Evolutionary conservation across 2,113 vertebrate genomes (phyloP).

Genomic region (Apeltes quadracus): DNA sequence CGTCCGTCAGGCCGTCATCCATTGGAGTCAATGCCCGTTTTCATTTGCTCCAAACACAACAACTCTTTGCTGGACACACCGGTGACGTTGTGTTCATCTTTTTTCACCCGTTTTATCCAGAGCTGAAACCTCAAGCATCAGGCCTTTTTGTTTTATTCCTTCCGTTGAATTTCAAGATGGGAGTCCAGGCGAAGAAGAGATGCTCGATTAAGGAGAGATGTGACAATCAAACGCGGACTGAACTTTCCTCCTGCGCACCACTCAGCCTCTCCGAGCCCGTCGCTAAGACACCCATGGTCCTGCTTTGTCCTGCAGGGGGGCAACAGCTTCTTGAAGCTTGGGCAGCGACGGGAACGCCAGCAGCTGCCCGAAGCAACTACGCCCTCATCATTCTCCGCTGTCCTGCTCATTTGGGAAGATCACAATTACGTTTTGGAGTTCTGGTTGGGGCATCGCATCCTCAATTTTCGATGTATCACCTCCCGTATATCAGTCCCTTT

Average conservation of each 20-base stretch:
- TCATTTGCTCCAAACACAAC: slow-evolving; percentile 31
- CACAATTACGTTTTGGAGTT: slow-evolving; percentile 44
- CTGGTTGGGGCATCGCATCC: slow-evolving; percentile 9
- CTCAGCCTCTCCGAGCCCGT: slow-evolving; percentile 31
- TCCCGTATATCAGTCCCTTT: slow-evolving; percentile 4
- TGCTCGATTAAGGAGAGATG: slow-evolving; percentile 32
- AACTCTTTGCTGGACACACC: slow-evolving; percentile 1
- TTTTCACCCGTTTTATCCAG: slow-evolving; percentile 17
- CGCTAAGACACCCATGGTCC: neutral
- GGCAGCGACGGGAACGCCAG: slow-evolving; percentile 2
- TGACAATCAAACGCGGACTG: slow-evolving; percentile 51
- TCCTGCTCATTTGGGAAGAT: slow-evolving; percentile 44
- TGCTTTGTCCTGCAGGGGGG: slow-evolving; percentile 24
- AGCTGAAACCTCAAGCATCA: slow-evolving; percentile 24
- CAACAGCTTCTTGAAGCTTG: slow-evolving; percentile 1
- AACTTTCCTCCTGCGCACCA: slow-evolving; percentile 20
- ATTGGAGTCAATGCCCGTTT: slow-evolving; percentile 17
- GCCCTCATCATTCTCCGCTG: slow-evolving; percentile 13
- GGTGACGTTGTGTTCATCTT: slow-evolving; percentile 14
- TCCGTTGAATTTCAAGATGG: slow-evolving; percentile 40
- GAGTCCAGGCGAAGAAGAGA: slow-evolving; percentile 46
- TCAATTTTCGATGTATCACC: slow-evolving; percentile 10
- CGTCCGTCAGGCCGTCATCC: slow-evolving; percentile 15
- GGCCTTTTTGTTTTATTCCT: slow-evolving; percentile 7
- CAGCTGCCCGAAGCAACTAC: slow-evolving; percentile 13